Evolutionary conservation across 1,140 invertebrate species (phyloP), one percentile per base, ranked within the genome.

Genomic region (Procambarus clarkii): DNA sequence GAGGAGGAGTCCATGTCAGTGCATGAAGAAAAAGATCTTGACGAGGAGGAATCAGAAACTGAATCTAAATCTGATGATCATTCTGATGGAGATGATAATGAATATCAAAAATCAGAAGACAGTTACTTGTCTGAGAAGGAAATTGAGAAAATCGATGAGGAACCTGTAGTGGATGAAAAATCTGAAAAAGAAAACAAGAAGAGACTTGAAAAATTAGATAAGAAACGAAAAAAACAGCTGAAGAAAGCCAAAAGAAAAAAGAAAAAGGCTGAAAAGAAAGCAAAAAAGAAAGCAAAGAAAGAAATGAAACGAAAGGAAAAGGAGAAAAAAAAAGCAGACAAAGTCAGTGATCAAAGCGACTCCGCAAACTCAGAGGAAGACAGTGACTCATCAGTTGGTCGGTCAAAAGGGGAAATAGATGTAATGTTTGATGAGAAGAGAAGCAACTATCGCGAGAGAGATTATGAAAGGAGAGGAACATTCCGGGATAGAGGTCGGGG

Each of bases 281-380:
- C 54, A n/a, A 64, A 69, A 46, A 85, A 64, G 82, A 85, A 85
- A 58, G 82, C 60, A 34, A 85, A 85, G 64, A 64, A 85, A 71
- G 45, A 76, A 76, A 5, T 48, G 24, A 86, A 86, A 24, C 44
- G 46, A 45, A 86, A 76, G 45, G 54, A 84, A 34, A 69, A 18
- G 44, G 54, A 60, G 34, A 50, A 46, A 44, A 86, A 76, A 76
- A 76, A 76, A n/a, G n/a, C 45, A 34, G 24, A 4, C 34, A 86
- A 76, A 50, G 45, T 44, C 5, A 74, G 69, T 34, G 21, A 50
- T 34, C 24, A 81, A 54, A 54, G 79, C 18, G n/a, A 58, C 8
- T 81, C 48, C n/a, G 24, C 8, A n/a, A 11, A 18, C 15, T 54
- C n/a, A 58, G 79, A 81, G 18, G 46, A 54, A 8, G 79, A 81